Evolutionary conservation across 2,797 vertebrate species (phyloP), one percentile per base, ranked within the genome.

Genomic region (Petrocephalus sullivani): DNA sequence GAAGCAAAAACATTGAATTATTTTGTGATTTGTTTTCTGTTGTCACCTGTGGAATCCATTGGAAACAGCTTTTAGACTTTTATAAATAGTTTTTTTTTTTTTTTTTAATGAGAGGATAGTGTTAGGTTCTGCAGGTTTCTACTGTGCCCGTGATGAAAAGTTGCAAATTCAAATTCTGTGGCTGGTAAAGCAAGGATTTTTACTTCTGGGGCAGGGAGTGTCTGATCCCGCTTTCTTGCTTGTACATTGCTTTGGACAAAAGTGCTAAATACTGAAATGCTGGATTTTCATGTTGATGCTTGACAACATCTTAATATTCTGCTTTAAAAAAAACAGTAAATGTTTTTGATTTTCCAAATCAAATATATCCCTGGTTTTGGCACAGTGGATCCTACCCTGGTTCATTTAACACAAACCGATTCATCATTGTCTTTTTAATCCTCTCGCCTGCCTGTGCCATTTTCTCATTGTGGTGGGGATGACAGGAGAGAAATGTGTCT

Each of bases 251-350:
- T 51, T 51, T 51, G 8, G 49, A 51, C 49, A 51, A 51, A 51
- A 51, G 49, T 71, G 12, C 12, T 28, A 23, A n/a, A 85, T 54
- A 56, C 28, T 53, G 1, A 16, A 54, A 28, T 85, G 51, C 10
- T 86, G 54, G 53, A 56, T 86, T 16, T 28, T 23, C 6, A 37
- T n/a, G 84, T 2, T n/a, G 51, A 21, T 54, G 12, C 46, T 5
- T 84, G 49, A 53, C 10, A 28, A 14, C 21, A 54, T 85, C 14
- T 86, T 86, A 4, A 78, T 58, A 56, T 57, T 57, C 16, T 57
- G 56, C 23, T 33, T 41, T n/a, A 85, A 85, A 85, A 57, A 41
- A 21, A 86, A 78, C 84, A 58, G 84, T 86, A 19, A 56, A 53
- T 41, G 21, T 16, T 58, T 86, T 19, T 0, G 53, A 84, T 10